A percentile compares a stretch with the other conserved stretches of the same genome.
Evolutionary conservation across 1,140 invertebrate genomes (phyloP).

Genomic region (Belonocnema kinseyi): DNA sequence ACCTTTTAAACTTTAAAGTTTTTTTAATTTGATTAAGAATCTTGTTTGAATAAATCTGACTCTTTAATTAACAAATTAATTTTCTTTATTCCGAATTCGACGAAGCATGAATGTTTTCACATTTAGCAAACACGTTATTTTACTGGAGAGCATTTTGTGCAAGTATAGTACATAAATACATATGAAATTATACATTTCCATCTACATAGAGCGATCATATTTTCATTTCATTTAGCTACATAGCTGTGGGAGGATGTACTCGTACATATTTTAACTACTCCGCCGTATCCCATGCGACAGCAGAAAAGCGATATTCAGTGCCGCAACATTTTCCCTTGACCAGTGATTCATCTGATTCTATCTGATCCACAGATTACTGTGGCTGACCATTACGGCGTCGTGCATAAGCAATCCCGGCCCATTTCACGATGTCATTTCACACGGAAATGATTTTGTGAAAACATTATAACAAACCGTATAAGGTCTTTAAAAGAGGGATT

Average conservation of each 20-base stretch:
- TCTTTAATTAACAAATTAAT: too few species aligned
- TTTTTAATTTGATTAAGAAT: too few species aligned
- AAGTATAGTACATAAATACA: not conserved
- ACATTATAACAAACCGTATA: not conserved
- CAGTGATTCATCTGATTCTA: conserved; percentile 29
- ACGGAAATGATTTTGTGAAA: conserved; percentile 11
- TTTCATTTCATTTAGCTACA: conserved; percentile 18
- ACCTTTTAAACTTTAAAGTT: too few species aligned
- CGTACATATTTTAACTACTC: not conserved
- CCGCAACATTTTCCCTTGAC: conserved; percentile 12
- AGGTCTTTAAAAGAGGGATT: not conserved
- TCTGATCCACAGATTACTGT: conserved; percentile 28
- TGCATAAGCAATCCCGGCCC: conserved; percentile 20
- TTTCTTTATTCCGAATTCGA: too few species aligned
- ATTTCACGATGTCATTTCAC: conserved; percentile 26
- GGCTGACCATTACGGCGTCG: conserved; percentile 13
- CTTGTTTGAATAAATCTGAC: too few species aligned
- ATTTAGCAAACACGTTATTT: too few species aligned
- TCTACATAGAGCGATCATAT: not conserved
- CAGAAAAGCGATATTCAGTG: conserved; percentile 24
- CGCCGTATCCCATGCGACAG: conserved; percentile 5
- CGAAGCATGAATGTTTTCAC: too few species aligned
- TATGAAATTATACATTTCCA: not conserved
- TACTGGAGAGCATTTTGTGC: not conserved
- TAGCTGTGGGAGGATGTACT: not conserved